A percentile compares a stretch with the other conserved stretches of the same genome.
Evolutionary conservation across 2,797 vertebrate species (phyloP).

Genomic region (Mormyrus hasselquistii): DNA sequence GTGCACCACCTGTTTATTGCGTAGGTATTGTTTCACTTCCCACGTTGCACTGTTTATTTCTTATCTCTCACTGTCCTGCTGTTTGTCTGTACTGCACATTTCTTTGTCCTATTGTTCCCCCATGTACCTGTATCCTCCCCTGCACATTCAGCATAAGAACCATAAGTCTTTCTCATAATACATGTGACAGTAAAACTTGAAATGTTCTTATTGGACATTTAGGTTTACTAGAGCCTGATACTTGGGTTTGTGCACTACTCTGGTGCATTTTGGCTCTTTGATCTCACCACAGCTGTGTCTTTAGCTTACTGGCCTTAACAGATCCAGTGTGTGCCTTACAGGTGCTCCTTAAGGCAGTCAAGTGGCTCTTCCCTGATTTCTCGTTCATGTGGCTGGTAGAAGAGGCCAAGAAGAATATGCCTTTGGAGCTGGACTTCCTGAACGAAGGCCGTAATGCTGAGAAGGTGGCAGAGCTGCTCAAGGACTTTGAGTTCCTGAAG

Average conservation of each 20-base stretch:
- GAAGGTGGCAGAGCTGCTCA: slow-evolving; percentile 76
- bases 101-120: not conserved
- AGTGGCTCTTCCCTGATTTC: slow-evolving; percentile 92
- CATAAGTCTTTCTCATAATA: not conserved
- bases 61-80: not conserved
- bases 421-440: slow-evolving; percentile 88
- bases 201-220: not conserved
- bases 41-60: not conserved
- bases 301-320: not conserved
- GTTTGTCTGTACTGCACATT: not conserved
- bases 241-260: not conserved
- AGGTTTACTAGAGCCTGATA: not conserved
- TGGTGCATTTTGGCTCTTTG: not conserved
- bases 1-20: not conserved
- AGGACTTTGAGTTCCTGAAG: slow-evolving; percentile 80
- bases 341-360: slow-evolving; percentile 75
- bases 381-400: slow-evolving; percentile 96
- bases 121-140: not conserved
- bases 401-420: slow-evolving; percentile 94
- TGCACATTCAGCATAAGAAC: not conserved
- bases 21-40: not conserved
- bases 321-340: slow-evolving; percentile 40
- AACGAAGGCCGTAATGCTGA: slow-evolving; percentile 91
- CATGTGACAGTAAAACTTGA: not conserved
- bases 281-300: not conserved